Evolutionary conservation across 2,888 invertebrate genomes (phyloP).

Genomic region (Aelia acuminata): DNA sequence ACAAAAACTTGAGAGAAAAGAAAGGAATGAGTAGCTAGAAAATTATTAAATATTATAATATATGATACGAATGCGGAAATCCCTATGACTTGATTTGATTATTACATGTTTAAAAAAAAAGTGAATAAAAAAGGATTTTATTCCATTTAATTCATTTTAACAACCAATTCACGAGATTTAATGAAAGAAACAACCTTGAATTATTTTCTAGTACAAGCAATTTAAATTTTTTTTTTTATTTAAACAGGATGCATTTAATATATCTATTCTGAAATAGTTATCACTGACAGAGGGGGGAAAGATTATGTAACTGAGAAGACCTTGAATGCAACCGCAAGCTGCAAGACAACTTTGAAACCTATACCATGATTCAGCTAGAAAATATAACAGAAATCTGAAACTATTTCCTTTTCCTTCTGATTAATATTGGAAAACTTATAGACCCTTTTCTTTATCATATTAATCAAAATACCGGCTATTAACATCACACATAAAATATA

Average conservation of each 20-base stretch:
- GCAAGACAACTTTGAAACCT: conserved; percentile 30
- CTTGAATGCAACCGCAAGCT: conserved; percentile 46
- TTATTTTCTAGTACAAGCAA: neutral
- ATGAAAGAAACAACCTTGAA: neutral
- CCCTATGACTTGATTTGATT: too few species aligned
- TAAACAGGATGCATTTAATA: conserved; percentile 30
- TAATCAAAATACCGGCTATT: neutral
- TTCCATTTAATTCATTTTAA: neutral
- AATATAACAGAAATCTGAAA: neutral
- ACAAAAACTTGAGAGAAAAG: too few species aligned
- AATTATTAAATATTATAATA: too few species aligned
- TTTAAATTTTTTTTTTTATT: neutral
- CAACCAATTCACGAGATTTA: neutral
- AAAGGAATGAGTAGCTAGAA: too few species aligned
- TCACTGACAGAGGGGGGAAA: neutral
- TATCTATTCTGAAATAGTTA: conserved; percentile 33
- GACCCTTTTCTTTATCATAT: too few species aligned
- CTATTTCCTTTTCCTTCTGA: neutral
- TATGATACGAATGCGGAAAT: too few species aligned
- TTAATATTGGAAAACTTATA: neutral
- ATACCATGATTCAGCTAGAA: conserved; percentile 27
- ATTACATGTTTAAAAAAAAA: neutral
- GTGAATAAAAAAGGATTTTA: neutral
- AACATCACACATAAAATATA: too few species aligned
- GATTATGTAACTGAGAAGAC: conserved; percentile 28